Base-by-base conservation (phyloP, 2,888 invertebrate genomes). In the Aelia acuminata region DNA sequence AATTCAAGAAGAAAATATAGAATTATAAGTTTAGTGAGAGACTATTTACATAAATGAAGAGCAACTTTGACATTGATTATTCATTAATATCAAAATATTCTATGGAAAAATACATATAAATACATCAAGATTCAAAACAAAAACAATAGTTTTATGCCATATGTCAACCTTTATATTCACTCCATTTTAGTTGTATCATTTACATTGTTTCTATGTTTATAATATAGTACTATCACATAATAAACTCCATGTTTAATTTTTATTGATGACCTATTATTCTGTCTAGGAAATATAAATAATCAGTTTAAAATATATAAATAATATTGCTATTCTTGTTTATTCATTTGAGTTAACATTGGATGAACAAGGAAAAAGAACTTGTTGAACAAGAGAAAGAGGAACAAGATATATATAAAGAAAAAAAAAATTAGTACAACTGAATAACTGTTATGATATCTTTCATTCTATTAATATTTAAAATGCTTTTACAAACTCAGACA, bases 11-110 rank as follows among this genome's bases (percentile, higher is more conserved):
- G 47, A 39, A 87, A 63, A 53, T 70, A 63, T 22, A 70, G 70
- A 87, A 43, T 47, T 43, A 47, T 47, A 63, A 70, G 70, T 43
- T 84, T 31, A 84, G 84, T 49, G 35, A 49, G 50, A 35, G 53
- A 43, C 39, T 87, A 87, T 87, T 70, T 87, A 87, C 87, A 87
- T 87, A 87, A 87, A 87, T 15, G 87, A 87, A 87, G 87, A 87
- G 87, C 87, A 87, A 87, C 87, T 47, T 87, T 87, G 87, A 87
- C 87, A 87, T 49, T 84, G 43, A 80, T 80, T 43, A 80, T 80
- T 80, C 22, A 47, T 80, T 47, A 47, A 43, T 22, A 80, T 47
- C 22, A 80, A 80, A 80, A 80, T 80, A 80, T 80, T 43, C 22
- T 43, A 80, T 80, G n/a, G 39, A 43, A 43, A 80, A 80, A 80